Base-by-base conservation (phyloP, 2,888 invertebrate species). In the Erynnis tages region DNA sequence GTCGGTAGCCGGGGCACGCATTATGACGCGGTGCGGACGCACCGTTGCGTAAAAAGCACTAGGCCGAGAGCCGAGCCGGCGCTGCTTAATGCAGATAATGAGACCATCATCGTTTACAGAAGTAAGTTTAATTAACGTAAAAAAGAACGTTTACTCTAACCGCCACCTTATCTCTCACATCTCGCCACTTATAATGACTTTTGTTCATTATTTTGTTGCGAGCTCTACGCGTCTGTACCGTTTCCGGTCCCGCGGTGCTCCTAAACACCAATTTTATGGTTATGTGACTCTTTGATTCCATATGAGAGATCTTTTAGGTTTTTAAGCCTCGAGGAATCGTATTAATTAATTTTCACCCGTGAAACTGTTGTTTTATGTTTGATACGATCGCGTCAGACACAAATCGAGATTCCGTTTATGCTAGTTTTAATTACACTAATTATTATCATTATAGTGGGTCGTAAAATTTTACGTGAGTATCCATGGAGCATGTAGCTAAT, bases 111-210 rank as follows among this genome's bases (percentile, higher is more conserved):
- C 80, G 82, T 87, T 87, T 87, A 86, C 80, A 81, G 78, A 84
- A 81, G 77, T 79, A 78, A 82, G 83, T 85, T 88, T 89, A 88
- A 89, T 89, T 88, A 89, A 87, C 82, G 87, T 88, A 84, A 87
- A 86, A 81, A 86, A 84, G 83, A 77, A 70, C 87, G 84, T 86
- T 87, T 87, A 87, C 77, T 81, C 74, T 81, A 84, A 81, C 82
- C 77, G 82, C 71, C 67, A 63, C 61, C 71, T 83, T 86, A 87
- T 87, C 87, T 72, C 69, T 49, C 56, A 71, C 73, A 87, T 85
- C 83, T 82, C 67, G 75, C 73, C 79, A 72, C 78, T 79, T 82
- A 84, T 85, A 82, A 88, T 85, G 76, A 85, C 79, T 86, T 81
- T 85, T 79, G 82, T 86, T 87, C 84, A 86, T 87, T 85, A 87